Base-by-base conservation (phyloP, 2,113 vertebrate genomes). In the Platanista minor region DNA sequence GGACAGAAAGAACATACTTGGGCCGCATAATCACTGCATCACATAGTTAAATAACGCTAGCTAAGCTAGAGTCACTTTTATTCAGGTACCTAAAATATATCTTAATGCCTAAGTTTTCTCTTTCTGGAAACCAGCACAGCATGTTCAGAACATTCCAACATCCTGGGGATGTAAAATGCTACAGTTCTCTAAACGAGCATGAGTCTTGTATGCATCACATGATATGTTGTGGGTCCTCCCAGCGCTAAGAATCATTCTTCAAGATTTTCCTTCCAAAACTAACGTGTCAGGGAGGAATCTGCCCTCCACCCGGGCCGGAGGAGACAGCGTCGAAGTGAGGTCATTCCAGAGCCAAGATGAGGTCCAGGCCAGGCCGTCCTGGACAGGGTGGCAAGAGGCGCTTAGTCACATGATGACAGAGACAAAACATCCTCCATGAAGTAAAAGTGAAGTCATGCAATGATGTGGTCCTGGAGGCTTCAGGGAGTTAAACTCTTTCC, bases 381-480 rank as follows among this genome's bases (percentile, higher is more conserved):
- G 8, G 2, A 0, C 0, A 3, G 75, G 4, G 43, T 0, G 2
- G 36, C 67, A 0, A 15, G 15, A 57, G 61, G 81, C 1, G 0
- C 6, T 7, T 0, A 3, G 25, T 29, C 41, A 1, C 6, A 3
- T 1, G 3, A 41, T 8, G 29, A 59, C 12, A 4, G 39, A 25
- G 21, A 39, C 1, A 6, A 72, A 62, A 13, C 23, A 4, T 23
- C 23, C 52, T 11, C 1, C 57, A 0, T 3, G 11, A 57, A 64
- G 0, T 0, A 4, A 5, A 18, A n/a, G n/a, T 52, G 67, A 43
- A 0, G 0, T 46, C 8, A 8, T 0, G 4, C 33, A 0, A 3
- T 18, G 1, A 7, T 2, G 0, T 1, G 21, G 39, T 2, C 59
- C 72, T 11, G 41, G 27, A 0, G 8, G 27, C 59, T n/a, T 18